Conservation (phyloP, 2,113 vertebrate genomes). For the Heteronetta atricapilla region DNA sequence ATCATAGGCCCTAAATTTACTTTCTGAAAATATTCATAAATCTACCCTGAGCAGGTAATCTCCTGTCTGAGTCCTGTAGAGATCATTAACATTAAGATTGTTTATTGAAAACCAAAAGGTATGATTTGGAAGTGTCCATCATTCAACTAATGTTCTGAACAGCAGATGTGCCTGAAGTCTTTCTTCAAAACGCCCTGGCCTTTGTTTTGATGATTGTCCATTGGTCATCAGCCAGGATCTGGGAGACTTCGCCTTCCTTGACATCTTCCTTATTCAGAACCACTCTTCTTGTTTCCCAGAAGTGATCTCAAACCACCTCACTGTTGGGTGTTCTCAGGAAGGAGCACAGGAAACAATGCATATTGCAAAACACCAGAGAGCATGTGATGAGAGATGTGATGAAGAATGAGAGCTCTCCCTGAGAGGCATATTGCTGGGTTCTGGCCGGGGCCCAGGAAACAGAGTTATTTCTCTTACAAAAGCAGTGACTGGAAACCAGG, state of each 20-base stretch:
- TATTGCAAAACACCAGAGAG: background rate
- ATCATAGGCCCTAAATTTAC: background rate
- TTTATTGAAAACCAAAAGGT: background rate
- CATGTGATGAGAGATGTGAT: too few species aligned
- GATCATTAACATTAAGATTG: background rate
- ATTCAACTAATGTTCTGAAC: background rate
- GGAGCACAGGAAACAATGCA: background rate
- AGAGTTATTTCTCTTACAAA: background rate
- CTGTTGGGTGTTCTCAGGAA: background rate
- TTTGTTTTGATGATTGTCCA: background rate
- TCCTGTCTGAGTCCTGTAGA: background rate
- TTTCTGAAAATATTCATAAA: background rate
- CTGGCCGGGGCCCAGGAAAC: background rate
- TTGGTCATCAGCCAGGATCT: fast-evolving
- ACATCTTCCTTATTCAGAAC: background rate
- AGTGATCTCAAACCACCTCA: background rate
- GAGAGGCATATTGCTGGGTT: background rate
- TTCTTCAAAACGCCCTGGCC: background rate
- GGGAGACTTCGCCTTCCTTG: background rate
- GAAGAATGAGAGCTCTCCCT: background rate
- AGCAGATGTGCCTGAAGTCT: background rate
- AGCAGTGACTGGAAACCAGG: constrained; percentile 14
- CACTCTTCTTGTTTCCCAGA: background rate
- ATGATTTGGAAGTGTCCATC: background rate
- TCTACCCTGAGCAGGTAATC: background rate